Percentiles rank a stretch among this genome's conserved stretches.
Evolutionary conservation across 1,140 invertebrate genomes (phyloP).

Genomic region (Leptestheria dahalacensis): DNA sequence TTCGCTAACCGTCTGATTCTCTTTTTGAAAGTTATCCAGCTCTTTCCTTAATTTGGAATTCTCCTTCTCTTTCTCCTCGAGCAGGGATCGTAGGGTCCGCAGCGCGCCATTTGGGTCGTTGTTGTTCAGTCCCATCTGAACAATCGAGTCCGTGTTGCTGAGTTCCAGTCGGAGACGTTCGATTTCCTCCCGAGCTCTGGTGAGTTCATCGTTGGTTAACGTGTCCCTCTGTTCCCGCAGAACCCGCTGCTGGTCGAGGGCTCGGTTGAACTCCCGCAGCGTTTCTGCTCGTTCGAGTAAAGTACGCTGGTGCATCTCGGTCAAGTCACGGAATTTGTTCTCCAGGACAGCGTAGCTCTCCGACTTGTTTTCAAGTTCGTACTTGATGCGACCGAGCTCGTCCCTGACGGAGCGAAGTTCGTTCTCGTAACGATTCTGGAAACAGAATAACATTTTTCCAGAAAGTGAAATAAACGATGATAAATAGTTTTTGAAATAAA

Average conservation of each 20-base stretch:
- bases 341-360: background rate
- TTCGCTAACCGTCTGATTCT: background rate
- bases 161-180: background rate
- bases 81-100: background rate
- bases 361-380: background rate
- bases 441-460: too few species aligned
- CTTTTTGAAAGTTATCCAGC: background rate
- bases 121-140: constrained; percentile 1
- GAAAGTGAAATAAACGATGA: too few species aligned
- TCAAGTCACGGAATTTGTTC: background rate
- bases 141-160: background rate
- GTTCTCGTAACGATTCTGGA: constrained; percentile 1
- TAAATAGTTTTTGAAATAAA: background rate
- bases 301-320: constrained; percentile 9
- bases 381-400: background rate
- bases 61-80: background rate
- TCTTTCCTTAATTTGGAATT: background rate
- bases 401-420: constrained; percentile 1
- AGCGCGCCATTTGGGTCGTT: background rate
- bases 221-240: constrained; percentile 1
- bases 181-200: constrained; percentile 4
- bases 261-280: constrained; percentile 6
- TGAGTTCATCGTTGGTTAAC: background rate
- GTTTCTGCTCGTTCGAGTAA: background rate
- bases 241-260: constrained; percentile 1